A percentile compares a stretch with the other conserved stretches of the same genome.
These are phyloP conservation scores for Eretmochelys imbricata DNA, from an alignment of 2,113 vertebrate species.

Conservation along the genomic window DNA sequence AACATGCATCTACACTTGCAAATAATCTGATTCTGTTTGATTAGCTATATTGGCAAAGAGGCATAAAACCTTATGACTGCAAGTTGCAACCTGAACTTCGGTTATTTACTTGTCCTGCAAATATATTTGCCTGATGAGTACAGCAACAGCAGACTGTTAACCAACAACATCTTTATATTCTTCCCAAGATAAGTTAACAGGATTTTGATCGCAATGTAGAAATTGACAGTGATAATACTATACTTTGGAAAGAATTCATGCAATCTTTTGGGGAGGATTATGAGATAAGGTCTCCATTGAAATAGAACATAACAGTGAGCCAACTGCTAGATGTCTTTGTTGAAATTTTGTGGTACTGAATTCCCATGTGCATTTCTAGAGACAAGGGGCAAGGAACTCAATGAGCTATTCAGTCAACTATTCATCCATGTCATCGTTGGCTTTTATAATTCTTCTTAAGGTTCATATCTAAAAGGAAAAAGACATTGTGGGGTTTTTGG, in stretches of 20 bases:
- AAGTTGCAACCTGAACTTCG: not conserved
- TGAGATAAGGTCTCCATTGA: not conserved
- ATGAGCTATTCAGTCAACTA: too few relatives aligned
- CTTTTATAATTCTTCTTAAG: too few relatives aligned
- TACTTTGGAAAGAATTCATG: not conserved
- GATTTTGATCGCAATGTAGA: not conserved
- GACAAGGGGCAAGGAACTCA: too few relatives aligned
- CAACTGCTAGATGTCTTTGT: not conserved
- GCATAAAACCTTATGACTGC: not conserved
- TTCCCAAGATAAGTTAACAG: not conserved
- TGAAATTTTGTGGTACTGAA: too few relatives aligned
- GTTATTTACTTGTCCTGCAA: not conserved
- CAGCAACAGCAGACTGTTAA: not conserved
- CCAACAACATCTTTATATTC: not conserved
- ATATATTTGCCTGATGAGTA: not conserved
- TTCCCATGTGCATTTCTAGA: too few relatives aligned
- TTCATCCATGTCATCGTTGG: too few relatives aligned
- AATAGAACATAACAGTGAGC: not conserved
- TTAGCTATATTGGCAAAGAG: not conserved
- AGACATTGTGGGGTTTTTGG: too few relatives aligned
- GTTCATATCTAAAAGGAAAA: too few relatives aligned
- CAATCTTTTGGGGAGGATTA: not conserved
- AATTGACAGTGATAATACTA: not conserved
- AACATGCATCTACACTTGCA: not conserved
- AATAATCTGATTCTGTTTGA: not conserved